Evolutionary conservation across 2,797 vertebrate species (phyloP), one percentile per base, ranked within the genome.

Genomic region (Falco peregrinus): DNA sequence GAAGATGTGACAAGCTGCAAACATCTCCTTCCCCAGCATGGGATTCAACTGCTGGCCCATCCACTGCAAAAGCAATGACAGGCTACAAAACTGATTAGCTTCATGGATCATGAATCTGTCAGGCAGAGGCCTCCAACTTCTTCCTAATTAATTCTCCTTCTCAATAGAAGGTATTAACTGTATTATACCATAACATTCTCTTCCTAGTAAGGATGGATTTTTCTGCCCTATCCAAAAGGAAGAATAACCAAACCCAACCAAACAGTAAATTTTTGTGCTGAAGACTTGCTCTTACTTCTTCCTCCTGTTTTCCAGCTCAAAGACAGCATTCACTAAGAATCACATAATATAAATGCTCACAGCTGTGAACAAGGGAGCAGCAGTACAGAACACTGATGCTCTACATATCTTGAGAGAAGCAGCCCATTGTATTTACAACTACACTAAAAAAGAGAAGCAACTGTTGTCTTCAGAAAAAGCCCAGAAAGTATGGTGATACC

Each of bases 71-170:
- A 63, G 51, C 77, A 94, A 21, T 37, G 89, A 87, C 88, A 85
- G 60, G 57, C 81, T 81, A 74, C 86, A 92, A 20, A 93, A 94
- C 81, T 81, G 79, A 93, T 93, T n/a, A 90, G 69, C 89, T 95
- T 76, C 85, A 95, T 47, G 87, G 89, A 88, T 91, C 92, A 85
- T 73, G 50, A 87, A 86, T 91, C 94, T 90, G 91, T 51, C 91
- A 96, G 79, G 54, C 73, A 91, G 69, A 86, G 74, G 33, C 74
- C 77, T 95, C 80, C 89, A 84, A 43, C 80, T 93, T 74, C 91
- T 93, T 84, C 65, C 85, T 96, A 96, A 96, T 95, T 96, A 91
- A 96, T 90, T 88, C 76, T 82, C 59, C 51, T 82, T 70, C 78
- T 80, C 82, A 37, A 54, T 10, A 89, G 67, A 93, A 56, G 24